Conservation (phyloP, 2,113 vertebrate genomes). For the Illadopsis cleaveri region DNA sequence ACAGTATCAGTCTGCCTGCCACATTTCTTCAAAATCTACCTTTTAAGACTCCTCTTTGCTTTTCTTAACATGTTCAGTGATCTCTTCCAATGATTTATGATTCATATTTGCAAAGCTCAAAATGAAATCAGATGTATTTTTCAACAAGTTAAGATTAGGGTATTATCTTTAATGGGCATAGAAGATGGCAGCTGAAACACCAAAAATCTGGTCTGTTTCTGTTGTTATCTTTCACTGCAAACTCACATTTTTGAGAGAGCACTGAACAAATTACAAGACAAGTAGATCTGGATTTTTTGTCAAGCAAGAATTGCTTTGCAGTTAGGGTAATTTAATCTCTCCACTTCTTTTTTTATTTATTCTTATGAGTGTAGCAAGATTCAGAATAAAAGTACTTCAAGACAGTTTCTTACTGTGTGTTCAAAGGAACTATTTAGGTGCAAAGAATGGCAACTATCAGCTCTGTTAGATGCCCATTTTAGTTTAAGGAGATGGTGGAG, state of each 20-base stretch:
- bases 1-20: not conserved
- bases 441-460: not conserved
- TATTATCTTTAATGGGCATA: not conserved
- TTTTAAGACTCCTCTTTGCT: not conserved
- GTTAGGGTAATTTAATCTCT: not conserved
- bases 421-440: not conserved
- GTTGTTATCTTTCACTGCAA: not conserved
- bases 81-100: not conserved
- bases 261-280: not conserved
- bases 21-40: not conserved
- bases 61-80: not conserved
- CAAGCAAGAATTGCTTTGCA: not conserved
- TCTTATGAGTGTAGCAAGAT: not conserved
- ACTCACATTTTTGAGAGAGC: not conserved
- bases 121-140: not conserved
- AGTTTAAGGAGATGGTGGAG: not conserved
- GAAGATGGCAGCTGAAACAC: not conserved
- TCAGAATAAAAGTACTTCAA: not conserved
- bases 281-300: not conserved
- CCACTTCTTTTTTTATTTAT: not conserved
- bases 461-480: not conserved
- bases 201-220: not conserved
- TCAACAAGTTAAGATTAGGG: not conserved
- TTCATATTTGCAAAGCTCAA: not conserved
- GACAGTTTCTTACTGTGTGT: not conserved